Base-by-base conservation (phyloP, 2,888 invertebrate species). In the Smittia aterrima region DNA sequence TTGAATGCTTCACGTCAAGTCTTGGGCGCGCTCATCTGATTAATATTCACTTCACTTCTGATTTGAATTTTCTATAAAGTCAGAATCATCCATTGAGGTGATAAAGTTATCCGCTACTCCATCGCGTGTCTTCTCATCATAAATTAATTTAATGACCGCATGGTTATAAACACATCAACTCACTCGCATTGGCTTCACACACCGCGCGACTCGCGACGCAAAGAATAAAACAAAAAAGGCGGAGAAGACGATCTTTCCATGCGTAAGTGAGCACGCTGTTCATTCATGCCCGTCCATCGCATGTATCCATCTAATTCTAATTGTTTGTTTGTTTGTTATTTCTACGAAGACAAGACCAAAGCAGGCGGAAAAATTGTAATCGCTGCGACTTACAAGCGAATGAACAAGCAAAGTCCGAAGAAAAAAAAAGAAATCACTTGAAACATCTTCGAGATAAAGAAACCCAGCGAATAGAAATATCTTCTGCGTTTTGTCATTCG, bases 111-210 rank as follows among this genome's bases (percentile, higher is more conserved):
- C 72, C 72, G 72, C 72, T 72, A 72, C 72, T 72, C 18, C 38
- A 58, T 72, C 72, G 72, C 72, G 72, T 72, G 72, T 72, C 72
- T 38, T 62, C 40, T 62, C 38, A n/a, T 62, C 72, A 72, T 72
- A 72, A 72, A 72, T 72, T 72, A 72, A 72, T 72, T 72, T 72
- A 62, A 72, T 72, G 72, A 62, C 72, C 72, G 54, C 70, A 53
- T 70, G 53, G 41, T 70, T 70, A 70, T 54, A 70, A 67, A 67
- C 67, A 67, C 67, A 67, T 67, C 40, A 67, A 47, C 47, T n/a
- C n/a, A n/a, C n/a, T 20, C 41, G 18, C 32, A 32, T 32, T 32
- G 32, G 32, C 32, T 32, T 32, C 32, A 32, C 32, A 32, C 32
- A 27, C 32, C 32, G 32, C 32, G 32, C 3, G 32, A n/a, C n/a